Percentiles rank a stretch among this genome's conserved stretches.
These are phyloP conservation scores for Rynchops niger DNA, from an alignment of 2,113 vertebrate species.

Conservation along the genomic window DNA sequence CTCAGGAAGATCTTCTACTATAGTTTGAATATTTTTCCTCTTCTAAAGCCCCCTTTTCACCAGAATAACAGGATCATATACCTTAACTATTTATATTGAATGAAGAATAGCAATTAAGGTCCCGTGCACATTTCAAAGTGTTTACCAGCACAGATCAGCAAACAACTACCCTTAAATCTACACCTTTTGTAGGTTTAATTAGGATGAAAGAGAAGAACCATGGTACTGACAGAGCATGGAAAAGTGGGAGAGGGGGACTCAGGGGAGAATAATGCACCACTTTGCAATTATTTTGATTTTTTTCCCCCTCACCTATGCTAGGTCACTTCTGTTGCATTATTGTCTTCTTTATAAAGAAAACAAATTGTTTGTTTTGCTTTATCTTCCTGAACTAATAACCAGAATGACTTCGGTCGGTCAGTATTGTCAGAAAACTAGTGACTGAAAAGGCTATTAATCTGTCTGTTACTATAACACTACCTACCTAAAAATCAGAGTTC, in stretches of 20 bases:
- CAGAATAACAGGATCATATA: background rate
- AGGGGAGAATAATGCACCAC: background rate
- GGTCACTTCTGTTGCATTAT: background rate
- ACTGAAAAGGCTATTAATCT: background rate
- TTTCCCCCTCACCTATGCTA: background rate
- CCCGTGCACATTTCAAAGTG: background rate
- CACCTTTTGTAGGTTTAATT: background rate
- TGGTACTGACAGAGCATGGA: background rate
- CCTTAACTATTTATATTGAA: background rate
- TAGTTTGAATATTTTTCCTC: background rate
- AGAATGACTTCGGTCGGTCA: background rate
- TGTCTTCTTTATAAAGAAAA: background rate
- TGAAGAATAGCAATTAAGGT: background rate
- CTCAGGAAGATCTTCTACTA: background rate
- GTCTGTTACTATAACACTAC: background rate
- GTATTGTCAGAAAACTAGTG: background rate
- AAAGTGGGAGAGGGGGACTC: background rate
- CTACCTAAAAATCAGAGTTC: background rate
- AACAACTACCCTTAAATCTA: background rate
- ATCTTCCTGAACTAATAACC: background rate
- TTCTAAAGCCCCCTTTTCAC: background rate
- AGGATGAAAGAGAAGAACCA: background rate
- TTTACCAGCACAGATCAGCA: background rate
- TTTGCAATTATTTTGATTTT: background rate
- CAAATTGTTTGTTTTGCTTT: background rate